A percentile compares a stretch with the other conserved stretches of the same genome.
Conservation (phyloP, 2,888 invertebrate genomes). For the Limnephilus lunatus region DNA sequence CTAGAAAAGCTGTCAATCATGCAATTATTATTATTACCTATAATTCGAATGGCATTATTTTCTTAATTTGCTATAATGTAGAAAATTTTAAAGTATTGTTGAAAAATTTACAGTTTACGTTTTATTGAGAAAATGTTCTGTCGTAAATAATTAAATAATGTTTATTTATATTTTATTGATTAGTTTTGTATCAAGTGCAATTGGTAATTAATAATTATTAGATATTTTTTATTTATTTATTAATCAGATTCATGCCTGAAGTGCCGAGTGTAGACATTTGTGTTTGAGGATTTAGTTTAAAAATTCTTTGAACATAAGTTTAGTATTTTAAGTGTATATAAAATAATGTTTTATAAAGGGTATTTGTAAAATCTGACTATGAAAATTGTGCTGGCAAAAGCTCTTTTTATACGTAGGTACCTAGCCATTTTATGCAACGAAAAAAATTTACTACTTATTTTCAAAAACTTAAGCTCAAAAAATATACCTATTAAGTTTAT, state of each 20-base stretch:
- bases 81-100: background rate
- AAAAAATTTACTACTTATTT: background rate
- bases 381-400: too few relatives aligned
- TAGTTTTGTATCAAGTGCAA: background rate
- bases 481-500: background rate
- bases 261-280: background rate
- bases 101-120: background rate
- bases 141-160: background rate
- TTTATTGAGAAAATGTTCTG: background rate
- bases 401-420: too few relatives aligned
- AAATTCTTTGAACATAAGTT: too few relatives aligned
- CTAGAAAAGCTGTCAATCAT: conserved; percentile 29
- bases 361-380: too few relatives aligned
- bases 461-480: background rate
- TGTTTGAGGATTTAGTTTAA: too few relatives aligned
- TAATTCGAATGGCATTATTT: background rate
- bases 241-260: background rate
- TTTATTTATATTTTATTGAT: background rate
- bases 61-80: background rate
- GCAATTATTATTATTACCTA: background rate
- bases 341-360: too few relatives aligned
- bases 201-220: background rate
- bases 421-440: background rate
- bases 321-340: too few relatives aligned
- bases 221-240: background rate